Conservation (phyloP, 1,140 invertebrate species). For the Zophobas atratus region DNA sequence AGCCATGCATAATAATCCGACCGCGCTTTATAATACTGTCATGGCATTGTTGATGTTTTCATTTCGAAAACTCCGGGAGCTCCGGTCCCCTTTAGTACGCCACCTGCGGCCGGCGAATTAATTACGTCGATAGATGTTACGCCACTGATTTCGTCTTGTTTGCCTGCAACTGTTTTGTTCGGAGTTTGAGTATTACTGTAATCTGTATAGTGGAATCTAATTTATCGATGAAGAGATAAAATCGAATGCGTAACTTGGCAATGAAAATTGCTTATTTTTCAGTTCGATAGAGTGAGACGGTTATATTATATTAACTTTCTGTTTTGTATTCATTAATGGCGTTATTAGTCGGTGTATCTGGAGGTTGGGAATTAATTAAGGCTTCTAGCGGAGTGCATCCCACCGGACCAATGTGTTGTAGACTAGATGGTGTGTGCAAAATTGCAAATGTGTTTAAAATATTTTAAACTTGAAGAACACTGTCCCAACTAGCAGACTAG, state of each 20-base stretch:
- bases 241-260: slow-evolving; percentile 44
- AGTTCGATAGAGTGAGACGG: slow-evolving; percentile 44
- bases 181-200: slow-evolving; percentile 29
- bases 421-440: no score
- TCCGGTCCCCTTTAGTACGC: neutral
- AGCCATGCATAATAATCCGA: slow-evolving; percentile 23
- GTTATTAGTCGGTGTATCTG: slow-evolving; percentile 21
- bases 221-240: slow-evolving; percentile 42
- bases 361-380: neutral
- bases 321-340: slow-evolving; percentile 37
- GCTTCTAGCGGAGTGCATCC: neutral
- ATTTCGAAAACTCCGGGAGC: slow-evolving; percentile 32
- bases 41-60: slow-evolving; percentile 40
- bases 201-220: slow-evolving; percentile 33
- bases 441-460: no score
- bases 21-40: slow-evolving; percentile 32
- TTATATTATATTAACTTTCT: slow-evolving; percentile 33
- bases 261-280: slow-evolving; percentile 47
- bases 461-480: no score
- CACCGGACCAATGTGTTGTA: no score
- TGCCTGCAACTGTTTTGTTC: slow-evolving; percentile 4
- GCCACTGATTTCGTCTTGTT: slow-evolving; percentile 24
- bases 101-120: slow-evolving; percentile 1
- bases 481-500: no score
- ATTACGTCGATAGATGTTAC: slow-evolving; percentile 9